Evolutionary conservation across 1,140 invertebrate species (phyloP), one percentile per base, ranked within the genome.

Genomic region (Drosophila sp.): DNA sequence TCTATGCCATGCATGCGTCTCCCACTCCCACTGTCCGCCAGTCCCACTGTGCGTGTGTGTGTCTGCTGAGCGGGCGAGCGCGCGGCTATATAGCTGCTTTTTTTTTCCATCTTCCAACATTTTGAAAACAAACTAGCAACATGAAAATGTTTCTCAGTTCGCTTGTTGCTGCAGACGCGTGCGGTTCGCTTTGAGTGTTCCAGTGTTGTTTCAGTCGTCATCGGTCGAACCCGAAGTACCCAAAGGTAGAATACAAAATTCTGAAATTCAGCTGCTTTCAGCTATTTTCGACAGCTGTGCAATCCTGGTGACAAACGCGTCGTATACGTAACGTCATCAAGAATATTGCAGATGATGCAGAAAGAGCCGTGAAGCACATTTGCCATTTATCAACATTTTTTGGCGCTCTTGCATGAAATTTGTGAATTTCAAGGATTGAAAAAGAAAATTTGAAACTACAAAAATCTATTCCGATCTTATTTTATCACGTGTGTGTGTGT

Each of bases 131-230:
- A 86, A 86, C 87, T 89, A 86, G 83, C 83, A 83, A 87, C 80
- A 89, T 89, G 65, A 87, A 74, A 81, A 89, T 80, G 80, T 87
- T 87, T 80, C 90, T 90, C 82, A 90, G 87, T 90, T 90, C 79
- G 87, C 87, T 90, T 84, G 89, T 90, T 90, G 87, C 87, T 84
- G 74, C 75, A 60, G 72, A 76, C 83, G 87, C 87, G 87, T 87
- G 72, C 87, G 83, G 87, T 90, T 90, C 76, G 74, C 60, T 60
- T 29, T 67, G 55, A 60, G 44, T 63, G 23, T 40, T 54, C 35
- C 33, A 55, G 25, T 68, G 54, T 57, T 23, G 4, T 30, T 57
- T 30, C n/a, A 47, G 27, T 50, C 23, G 27, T 58, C 38, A 55
- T 30, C 54, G 62, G 54, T 17, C 17, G 17, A 17, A 17, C 54